Base-by-base conservation (phyloP, 2,888 invertebrate genomes). In the Apodemia duryi region DNA sequence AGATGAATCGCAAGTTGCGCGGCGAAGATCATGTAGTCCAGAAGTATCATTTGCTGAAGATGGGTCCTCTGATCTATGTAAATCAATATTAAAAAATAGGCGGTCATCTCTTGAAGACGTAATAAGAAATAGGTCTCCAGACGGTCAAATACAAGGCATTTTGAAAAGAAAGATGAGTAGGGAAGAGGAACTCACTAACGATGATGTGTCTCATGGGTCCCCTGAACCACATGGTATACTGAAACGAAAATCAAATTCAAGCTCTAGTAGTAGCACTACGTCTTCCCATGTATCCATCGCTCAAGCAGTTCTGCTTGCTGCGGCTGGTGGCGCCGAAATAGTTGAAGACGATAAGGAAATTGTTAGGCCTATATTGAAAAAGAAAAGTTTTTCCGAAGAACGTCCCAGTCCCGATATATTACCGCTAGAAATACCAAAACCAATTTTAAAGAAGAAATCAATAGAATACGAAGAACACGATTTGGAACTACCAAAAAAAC, bases 371-470 rank as follows among this genome's bases (percentile, higher is more conserved):
- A 97, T 97, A 74, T 86, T 97, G 11, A 97, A 97, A 86, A 96
- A 96, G 86, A 97, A 97, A 79, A 95, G 95, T 75, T 94, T 95
- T 75, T 94, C 94, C 6, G 95, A 95, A 77, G 95, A 95, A 78
- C 83, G 93, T 70, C 90, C 94, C 32, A 92, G 89, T 72, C 86
- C 85, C 63, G 93, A 94, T 72, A 82, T 88, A 66, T 73, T 83
- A 38, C 73, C 78, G 61, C 82, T 83, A 7, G 92, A 92, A 66
- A 92, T 92, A 51, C 95, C 95, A 0, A 95, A 93, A 82, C 97
- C 97, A 4, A 97, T 97, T 76, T 83, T 97, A 52, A 97, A 97
- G 86, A 98, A 98, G 88, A 97, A 97, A 82, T 95, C 95, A 0
- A 95, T 95, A 70, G 96, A 96, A 76, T 94, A 95, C 61, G 95